Evolutionary conservation across 2,888 invertebrate genomes (phyloP).

Genomic region (Chironomus tentans): DNA sequence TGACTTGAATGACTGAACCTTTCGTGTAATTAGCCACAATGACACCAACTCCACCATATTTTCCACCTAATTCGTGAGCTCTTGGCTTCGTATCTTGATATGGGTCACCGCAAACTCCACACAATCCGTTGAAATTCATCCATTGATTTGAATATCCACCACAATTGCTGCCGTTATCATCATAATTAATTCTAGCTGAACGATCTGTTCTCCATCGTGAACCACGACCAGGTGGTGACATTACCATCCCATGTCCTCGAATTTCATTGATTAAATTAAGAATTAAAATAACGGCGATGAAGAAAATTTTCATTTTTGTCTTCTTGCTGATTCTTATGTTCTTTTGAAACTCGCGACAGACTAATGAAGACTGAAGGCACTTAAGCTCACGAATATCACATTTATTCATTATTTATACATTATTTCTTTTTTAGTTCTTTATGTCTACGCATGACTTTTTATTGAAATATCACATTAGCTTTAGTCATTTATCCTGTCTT

Average conservation of each 20-base stretch:
- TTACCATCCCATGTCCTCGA: constrained; percentile 46
- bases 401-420: constrained; percentile 21
- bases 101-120: constrained; percentile 50
- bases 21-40: constrained; percentile 41
- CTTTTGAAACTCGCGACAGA: constrained; percentile 5
- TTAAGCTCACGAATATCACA: background rate
- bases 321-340: background rate
- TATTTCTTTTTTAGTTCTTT: too few relatives aligned
- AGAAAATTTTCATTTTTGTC: background rate
- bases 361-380: constrained; percentile 26
- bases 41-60: constrained; percentile 42
- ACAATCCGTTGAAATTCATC: constrained; percentile 42
- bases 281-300: background rate
- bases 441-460: too few relatives aligned
- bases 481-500: too few relatives aligned
- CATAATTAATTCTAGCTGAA: constrained; percentile 44
- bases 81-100: constrained; percentile 42
- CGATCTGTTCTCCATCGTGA: constrained; percentile 47
- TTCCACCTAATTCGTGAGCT: constrained; percentile 47
- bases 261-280: background rate
- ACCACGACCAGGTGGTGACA: constrained; percentile 46
- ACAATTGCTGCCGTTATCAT: constrained; percentile 47
- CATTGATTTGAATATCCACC: constrained; percentile 47
- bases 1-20: constrained; percentile 35
- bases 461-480: too few relatives aligned